Evolutionary conservation across 1,140 invertebrate species (phyloP).

Genomic region (Drosophila burlai): DNA sequence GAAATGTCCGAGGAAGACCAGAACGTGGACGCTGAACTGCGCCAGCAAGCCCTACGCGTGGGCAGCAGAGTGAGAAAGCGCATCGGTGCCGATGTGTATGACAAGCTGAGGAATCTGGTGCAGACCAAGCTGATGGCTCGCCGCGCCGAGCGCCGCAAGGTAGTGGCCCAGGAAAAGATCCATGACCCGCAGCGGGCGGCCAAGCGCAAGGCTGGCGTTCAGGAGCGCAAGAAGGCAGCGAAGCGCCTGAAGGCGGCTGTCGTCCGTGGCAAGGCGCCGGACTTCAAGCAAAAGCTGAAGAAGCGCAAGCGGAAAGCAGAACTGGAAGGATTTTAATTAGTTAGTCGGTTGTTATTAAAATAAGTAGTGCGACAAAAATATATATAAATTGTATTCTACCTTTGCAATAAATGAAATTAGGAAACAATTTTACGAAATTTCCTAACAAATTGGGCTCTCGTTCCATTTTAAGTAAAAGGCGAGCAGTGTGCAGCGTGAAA

Average conservation of each 20-base stretch:
- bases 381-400: neutral
- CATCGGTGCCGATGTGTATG: constrained; percentile 89
- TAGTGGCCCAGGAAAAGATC: constrained; percentile 88
- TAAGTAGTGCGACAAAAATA: constrained; percentile 6
- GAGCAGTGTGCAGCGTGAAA: too few relatives aligned
- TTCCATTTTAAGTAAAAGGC: too few relatives aligned
- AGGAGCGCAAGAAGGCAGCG: constrained; percentile 80
- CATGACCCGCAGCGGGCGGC: constrained; percentile 90
- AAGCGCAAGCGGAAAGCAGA: constrained; percentile 79
- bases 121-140: constrained; percentile 87
- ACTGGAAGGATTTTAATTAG: constrained; percentile 57
- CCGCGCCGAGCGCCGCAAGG: constrained; percentile 88
- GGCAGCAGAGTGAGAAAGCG: constrained; percentile 88
- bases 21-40: constrained; percentile 86
- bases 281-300: constrained; percentile 75
- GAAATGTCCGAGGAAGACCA: constrained; percentile 88
- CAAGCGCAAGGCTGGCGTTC: constrained; percentile 86
- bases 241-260: constrained; percentile 77
- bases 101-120: constrained; percentile 86
- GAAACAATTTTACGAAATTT: too few relatives aligned
- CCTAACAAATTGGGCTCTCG: too few relatives aligned
- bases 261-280: constrained; percentile 74
- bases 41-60: constrained; percentile 89
- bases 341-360: constrained; percentile 1
- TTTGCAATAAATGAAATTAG: neutral